Conservation (phyloP, 2,797 vertebrate species). For the Hypotaenidia philippensis region DNA sequence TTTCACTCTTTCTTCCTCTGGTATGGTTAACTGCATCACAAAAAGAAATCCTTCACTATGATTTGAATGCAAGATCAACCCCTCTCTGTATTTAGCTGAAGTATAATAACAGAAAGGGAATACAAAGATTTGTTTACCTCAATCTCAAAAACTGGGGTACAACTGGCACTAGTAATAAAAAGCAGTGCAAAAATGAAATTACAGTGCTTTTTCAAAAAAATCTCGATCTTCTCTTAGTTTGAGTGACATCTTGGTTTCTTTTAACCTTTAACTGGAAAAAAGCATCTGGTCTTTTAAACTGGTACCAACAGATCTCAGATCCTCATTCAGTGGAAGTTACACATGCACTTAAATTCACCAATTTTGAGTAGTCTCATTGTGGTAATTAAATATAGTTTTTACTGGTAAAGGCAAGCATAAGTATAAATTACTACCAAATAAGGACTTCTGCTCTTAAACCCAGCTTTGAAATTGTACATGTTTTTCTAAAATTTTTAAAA, state of each 20-base stretch:
- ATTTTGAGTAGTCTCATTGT: neutral
- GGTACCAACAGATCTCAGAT: neutral
- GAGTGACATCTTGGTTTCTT: neutral
- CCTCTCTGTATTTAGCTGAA: neutral
- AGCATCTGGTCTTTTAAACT: neutral
- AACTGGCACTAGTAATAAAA: neutral
- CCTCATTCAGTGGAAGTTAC: neutral
- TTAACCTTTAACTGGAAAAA: neutral
- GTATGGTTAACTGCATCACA: neutral
- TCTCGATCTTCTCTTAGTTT: neutral
- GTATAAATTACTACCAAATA: neutral
- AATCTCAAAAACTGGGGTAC: neutral
- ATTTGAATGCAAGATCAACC: neutral
- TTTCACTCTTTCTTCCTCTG: neutral
- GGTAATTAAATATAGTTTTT: neutral
- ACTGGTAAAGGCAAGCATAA: neutral
- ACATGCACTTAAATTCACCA: neutral
- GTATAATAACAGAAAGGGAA: neutral
- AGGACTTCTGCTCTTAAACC: neutral
- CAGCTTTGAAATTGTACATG: neutral
- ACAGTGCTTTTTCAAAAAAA: neutral
- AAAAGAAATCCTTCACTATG: neutral
- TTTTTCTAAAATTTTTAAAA: neutral
- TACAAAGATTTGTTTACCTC: neutral
- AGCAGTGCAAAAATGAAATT: neutral